A percentile compares a stretch with the other conserved stretches of the same genome.
Evolutionary conservation across 2,113 vertebrate species (phyloP).

Genomic region (Pimephales promelas): DNA sequence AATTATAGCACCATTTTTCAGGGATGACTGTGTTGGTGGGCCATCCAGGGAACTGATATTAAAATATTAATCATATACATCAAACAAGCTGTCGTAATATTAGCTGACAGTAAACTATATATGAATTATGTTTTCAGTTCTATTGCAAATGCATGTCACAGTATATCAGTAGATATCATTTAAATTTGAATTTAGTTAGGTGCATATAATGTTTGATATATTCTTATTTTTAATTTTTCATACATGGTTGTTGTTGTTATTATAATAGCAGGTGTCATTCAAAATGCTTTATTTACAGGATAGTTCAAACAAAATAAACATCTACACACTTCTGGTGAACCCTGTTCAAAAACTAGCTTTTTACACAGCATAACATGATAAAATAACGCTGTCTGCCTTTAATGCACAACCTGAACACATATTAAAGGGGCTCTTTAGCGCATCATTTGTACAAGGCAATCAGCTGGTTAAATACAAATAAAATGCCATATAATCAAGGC

Average conservation of each 20-base stretch:
- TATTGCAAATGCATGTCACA: constrained; percentile 14
- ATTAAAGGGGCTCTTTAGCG: constrained; percentile 3
- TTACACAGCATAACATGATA: neutral
- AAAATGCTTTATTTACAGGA: neutral
- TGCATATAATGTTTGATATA: no score
- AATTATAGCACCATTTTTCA: constrained; percentile 40
- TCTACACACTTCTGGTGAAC: neutral
- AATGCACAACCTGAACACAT: neutral
- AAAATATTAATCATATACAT: neutral
- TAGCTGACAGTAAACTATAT: neutral
- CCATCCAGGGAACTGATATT: neutral
- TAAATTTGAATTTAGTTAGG: no score
- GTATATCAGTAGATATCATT: neutral
- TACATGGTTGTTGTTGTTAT: neutral
- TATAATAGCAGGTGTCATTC: neutral
- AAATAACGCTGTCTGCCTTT: neutral
- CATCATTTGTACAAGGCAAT: constrained; percentile 19
- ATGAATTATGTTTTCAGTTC: neutral
- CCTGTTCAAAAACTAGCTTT: neutral
- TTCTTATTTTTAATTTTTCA: neutral
- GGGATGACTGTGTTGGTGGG: constrained; percentile 8
- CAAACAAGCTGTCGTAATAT: constrained; percentile 3
- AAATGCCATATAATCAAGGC: constrained; percentile 3
- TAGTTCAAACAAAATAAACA: neutral
- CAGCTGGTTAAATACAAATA: constrained; percentile 8